phyloP scores from a whole-genome alignment of 2,888 invertebrate species.

The Athalia rosae region DNA sequence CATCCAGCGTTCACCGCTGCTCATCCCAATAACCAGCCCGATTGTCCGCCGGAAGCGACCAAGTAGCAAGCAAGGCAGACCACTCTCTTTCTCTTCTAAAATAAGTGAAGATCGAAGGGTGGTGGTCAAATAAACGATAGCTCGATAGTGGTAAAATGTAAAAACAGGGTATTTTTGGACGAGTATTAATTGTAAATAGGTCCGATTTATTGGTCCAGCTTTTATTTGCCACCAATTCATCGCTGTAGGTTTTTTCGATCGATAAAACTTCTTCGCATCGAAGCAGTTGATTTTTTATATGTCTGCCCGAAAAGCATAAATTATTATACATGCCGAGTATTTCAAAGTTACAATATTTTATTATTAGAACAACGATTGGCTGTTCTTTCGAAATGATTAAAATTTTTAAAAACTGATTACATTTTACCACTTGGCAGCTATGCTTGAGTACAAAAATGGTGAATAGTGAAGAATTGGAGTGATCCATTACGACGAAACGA shows the following conservation, averaged over 20 bases:
- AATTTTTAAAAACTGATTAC: constrained; percentile 47
- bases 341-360: neutral
- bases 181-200: constrained; percentile 35
- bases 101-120: constrained; percentile 52
- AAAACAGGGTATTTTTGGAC: constrained; percentile 30
- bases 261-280: too few species aligned
- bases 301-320: too few species aligned
- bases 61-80: constrained; percentile 78
- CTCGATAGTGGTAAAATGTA: constrained; percentile 62
- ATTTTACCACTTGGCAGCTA: constrained; percentile 62
- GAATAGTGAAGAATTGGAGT: constrained; percentile 18
- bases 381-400: neutral
- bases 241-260: too few species aligned
- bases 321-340: too few species aligned
- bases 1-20: constrained; percentile 94
- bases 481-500: neutral
- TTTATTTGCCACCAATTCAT: neutral
- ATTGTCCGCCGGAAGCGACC: constrained; percentile 92
- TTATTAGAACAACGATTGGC: neutral
- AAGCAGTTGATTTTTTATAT: too few species aligned
- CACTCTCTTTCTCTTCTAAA: constrained; percentile 72
- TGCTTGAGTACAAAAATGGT: constrained; percentile 57
- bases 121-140: constrained; percentile 59
- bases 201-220: constrained; percentile 8
- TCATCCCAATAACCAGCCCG: constrained; percentile 94